A percentile compares a stretch with the other conserved stretches of the same genome.
These are phyloP conservation scores for Tuberolachnus salignus DNA, from an alignment of 2,888 invertebrate species.

Conservation along the genomic window DNA sequence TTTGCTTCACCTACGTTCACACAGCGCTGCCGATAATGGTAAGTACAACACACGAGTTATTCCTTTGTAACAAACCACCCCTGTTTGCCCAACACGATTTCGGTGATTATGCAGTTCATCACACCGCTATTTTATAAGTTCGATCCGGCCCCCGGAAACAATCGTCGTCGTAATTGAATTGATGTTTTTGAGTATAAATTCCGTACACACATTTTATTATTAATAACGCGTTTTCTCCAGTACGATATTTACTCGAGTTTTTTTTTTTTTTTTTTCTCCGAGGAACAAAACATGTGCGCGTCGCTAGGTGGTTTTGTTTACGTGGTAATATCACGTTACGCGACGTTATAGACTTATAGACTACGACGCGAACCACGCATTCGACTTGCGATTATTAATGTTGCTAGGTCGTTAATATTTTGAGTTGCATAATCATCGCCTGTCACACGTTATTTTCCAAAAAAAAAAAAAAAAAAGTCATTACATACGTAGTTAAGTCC, in stretches of 20 bases:
- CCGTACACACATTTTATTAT: neutral
- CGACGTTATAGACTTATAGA: neutral
- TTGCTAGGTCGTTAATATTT: neutral
- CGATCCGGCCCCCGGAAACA: neutral
- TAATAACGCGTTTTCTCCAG: neutral
- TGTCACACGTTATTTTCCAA: slow-evolving; percentile 2
- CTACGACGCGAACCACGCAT: neutral
- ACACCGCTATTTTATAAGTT: neutral
- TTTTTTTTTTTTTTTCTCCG: neutral
- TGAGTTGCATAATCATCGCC: slow-evolving; percentile 51
- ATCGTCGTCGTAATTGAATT: neutral
- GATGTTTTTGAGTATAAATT: neutral
- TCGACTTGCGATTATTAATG: no score
- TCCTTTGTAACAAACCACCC: slow-evolving; percentile 5
- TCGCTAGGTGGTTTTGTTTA: neutral
- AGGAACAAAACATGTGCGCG: neutral
- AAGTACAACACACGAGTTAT: slow-evolving; percentile 26
- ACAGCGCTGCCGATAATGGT: slow-evolving; percentile 33
- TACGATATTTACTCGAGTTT: no score
- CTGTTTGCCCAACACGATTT: neutral
- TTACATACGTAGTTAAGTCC: slow-evolving; percentile 47
- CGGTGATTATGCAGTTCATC: slow-evolving; percentile 52
- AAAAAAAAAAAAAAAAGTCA: no score
- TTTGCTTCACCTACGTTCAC: neutral
- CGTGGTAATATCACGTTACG: no score